A percentile compares a stretch with the other conserved stretches of the same genome.
phyloP scores from a whole-genome alignment of 2,113 vertebrate genomes.

The Nothoprocta perdicaria region DNA sequence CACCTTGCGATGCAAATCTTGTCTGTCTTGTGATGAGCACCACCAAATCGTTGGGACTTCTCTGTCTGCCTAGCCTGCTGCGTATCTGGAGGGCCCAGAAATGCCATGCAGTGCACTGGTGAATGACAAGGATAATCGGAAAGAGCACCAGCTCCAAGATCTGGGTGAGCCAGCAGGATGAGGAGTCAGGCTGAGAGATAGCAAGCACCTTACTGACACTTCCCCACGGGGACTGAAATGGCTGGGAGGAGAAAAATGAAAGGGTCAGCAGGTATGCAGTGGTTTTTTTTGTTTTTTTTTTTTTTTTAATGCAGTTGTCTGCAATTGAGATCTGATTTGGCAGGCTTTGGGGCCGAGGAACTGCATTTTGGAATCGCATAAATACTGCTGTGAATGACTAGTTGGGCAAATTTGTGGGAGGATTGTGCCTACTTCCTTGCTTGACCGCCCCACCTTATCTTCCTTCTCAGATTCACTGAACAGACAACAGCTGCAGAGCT shows the following conservation, averaged over 20 bases:
- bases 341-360: conserved; percentile 29
- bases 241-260: conserved; percentile 65
- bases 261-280: conserved; percentile 68
- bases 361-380: conserved; percentile 37
- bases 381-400: conserved; percentile 4
- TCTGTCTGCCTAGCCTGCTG: conserved; percentile 56
- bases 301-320: conserved; percentile 32
- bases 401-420: not conserved
- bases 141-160: conserved; percentile 61
- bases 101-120: conserved; percentile 51
- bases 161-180: conserved; percentile 61
- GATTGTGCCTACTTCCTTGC: conserved; percentile 33
- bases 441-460: conserved; percentile 31
- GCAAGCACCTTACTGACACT: conserved; percentile 49
- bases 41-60: conserved; percentile 49
- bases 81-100: conserved; percentile 63
- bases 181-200: conserved; percentile 64
- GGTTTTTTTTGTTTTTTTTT: too few species aligned
- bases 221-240: conserved; percentile 62
- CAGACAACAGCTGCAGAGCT: not conserved
- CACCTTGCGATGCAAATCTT: conserved; percentile 48
- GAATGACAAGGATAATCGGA: conserved; percentile 56
- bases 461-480: conserved; percentile 9
- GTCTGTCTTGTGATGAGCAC: conserved; percentile 35
- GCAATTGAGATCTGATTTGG: conserved; percentile 31